Evolutionary conservation across 2,113 vertebrate genomes (phyloP).

Genomic region (Probosciger aterrimus): DNA sequence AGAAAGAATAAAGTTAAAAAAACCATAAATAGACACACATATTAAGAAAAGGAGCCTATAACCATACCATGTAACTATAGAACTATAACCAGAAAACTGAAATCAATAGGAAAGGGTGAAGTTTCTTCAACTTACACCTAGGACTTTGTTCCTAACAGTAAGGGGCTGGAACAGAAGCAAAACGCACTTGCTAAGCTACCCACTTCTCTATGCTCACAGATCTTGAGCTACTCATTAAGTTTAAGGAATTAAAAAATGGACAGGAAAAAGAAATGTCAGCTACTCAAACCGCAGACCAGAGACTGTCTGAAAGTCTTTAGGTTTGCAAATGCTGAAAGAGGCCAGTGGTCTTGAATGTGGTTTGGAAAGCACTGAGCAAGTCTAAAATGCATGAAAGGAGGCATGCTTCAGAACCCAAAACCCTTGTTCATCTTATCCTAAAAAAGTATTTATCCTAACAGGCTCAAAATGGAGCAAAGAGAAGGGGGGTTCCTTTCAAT

Average conservation of each 20-base stretch:
- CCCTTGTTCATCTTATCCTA: background rate
- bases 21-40: fast-evolving
- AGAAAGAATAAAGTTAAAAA: background rate
- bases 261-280: background rate
- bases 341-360: background rate
- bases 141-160: background rate
- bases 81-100: background rate
- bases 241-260: background rate
- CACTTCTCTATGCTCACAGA: background rate
- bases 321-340: background rate
- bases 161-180: background rate
- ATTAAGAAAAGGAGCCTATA: background rate
- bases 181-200: background rate
- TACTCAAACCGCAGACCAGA: background rate
- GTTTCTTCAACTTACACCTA: background rate
- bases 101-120: background rate
- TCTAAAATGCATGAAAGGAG: background rate
- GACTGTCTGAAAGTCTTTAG: background rate
- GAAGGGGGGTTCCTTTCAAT: background rate
- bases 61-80: background rate
- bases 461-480: background rate
- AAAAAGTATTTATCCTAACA: background rate
- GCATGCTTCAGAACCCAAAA: background rate
- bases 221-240: background rate
- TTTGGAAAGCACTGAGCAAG: background rate